Evolutionary conservation across 2,797 vertebrate genomes (phyloP).

Genomic region (Melanotaenia parkinsoni): DNA sequence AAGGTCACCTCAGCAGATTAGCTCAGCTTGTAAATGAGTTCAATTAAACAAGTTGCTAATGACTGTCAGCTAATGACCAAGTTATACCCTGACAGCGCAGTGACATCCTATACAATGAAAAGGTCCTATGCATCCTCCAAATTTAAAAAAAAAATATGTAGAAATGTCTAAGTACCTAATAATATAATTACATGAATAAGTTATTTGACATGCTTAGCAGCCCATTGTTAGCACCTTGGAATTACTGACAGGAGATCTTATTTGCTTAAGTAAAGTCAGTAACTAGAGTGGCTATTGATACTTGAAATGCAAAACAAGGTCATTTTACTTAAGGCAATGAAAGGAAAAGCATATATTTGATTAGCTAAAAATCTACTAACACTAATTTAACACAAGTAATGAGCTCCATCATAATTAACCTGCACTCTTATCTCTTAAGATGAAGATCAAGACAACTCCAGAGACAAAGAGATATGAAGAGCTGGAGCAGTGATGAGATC

Average conservation of each 20-base stretch:
- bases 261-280: conserved; percentile 41
- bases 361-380: conserved; percentile 65
- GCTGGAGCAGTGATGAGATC: conserved; percentile 54
- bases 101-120: conserved; percentile 38
- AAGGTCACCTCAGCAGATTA: conserved; percentile 84
- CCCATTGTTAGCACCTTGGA: neutral
- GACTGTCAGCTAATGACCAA: conserved; percentile 78
- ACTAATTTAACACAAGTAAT: conserved; percentile 78
- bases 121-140: conserved; percentile 9
- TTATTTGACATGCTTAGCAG: conserved; percentile 9
- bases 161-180: conserved; percentile 1
- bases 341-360: conserved; percentile 54
- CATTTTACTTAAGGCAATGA: conserved; percentile 43
- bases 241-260: conserved; percentile 31
- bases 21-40: conserved; percentile 80
- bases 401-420: conserved; percentile 75
- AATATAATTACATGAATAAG: conserved; percentile 6
- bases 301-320: conserved; percentile 34
- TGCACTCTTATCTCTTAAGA: conserved; percentile 50
- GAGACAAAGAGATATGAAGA: conserved; percentile 49
- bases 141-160: conserved; percentile 13
- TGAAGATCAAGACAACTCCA: conserved; percentile 48
- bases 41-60: conserved; percentile 83
- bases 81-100: conserved; percentile 59
- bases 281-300: conserved; percentile 14